A percentile compares a stretch with the other conserved stretches of the same genome.
These are phyloP conservation scores for Echiichthys vipera DNA, from an alignment of 2,797 vertebrate species.

Conservation along the genomic window DNA sequence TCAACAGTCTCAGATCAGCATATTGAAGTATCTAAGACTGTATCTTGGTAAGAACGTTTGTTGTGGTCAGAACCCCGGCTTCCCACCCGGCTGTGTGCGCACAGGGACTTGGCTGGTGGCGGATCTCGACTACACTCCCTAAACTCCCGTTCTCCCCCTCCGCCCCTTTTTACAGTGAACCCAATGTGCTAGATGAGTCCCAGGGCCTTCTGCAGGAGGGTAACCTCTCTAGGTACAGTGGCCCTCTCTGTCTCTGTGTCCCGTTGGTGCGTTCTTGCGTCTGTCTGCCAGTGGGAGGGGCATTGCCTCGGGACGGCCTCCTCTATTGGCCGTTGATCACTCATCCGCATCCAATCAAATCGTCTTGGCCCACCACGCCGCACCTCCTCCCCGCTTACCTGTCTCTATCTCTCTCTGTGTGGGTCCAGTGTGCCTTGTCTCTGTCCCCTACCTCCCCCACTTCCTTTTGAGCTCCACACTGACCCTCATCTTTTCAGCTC, in stretches of 20 bases:
- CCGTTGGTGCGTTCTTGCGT: constrained; percentile 74
- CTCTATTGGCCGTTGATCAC: constrained; percentile 75
- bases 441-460: constrained; percentile 39
- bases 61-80: constrained; percentile 32
- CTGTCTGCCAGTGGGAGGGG: constrained; percentile 73
- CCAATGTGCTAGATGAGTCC: constrained; percentile 99
- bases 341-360: constrained; percentile 84
- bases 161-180: constrained; percentile 98
- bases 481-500: constrained; percentile 79
- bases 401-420: constrained; percentile 70
- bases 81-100: constrained; percentile 27
- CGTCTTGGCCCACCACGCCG: constrained; percentile 71
- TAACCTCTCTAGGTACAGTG: constrained; percentile 99
- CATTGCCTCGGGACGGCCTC: constrained; percentile 72
- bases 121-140: constrained; percentile 83
- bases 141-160: constrained; percentile 86
- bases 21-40: constrained; percentile 26
- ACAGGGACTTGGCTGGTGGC: constrained; percentile 47
- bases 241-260: constrained; percentile 81
- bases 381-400: constrained; percentile 61
- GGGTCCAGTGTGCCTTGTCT: constrained; percentile 71
- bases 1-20: constrained; percentile 36
- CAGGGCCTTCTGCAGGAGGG: constrained; percentile 98
- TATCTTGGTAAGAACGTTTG: constrained; percentile 39
- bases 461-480: constrained; percentile 70